Evolutionary conservation across 2,888 invertebrate genomes (phyloP).

Genomic region (Drosophila recens): DNA sequence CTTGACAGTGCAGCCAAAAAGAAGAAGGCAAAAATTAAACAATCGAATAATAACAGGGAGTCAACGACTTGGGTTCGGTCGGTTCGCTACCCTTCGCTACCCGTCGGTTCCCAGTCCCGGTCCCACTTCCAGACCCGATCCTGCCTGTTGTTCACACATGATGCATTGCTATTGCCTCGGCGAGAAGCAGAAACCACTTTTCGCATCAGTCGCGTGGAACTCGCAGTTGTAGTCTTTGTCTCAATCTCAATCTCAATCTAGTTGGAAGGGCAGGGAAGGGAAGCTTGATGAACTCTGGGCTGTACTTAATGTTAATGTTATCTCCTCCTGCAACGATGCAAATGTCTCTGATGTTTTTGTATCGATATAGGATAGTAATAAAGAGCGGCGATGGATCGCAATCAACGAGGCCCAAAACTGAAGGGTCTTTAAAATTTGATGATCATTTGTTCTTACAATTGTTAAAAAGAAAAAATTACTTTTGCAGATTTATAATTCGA

Average conservation of each 20-base stretch:
- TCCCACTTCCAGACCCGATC: background rate
- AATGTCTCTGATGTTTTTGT: too few relatives aligned
- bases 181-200: background rate
- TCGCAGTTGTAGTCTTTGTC: background rate
- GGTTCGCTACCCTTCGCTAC: background rate
- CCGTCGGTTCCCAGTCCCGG: background rate
- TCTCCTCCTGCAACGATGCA: too few relatives aligned
- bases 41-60: background rate
- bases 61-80: constrained; percentile 1
- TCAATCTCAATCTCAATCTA: background rate
- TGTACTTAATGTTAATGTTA: too few relatives aligned
- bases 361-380: too few relatives aligned
- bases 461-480: too few relatives aligned
- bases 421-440: too few relatives aligned
- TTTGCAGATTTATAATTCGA: too few relatives aligned
- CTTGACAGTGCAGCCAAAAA: background rate
- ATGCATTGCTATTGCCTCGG: background rate
- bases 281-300: background rate
- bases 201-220: constrained; percentile 2
- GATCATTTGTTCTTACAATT: too few relatives aligned
- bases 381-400: too few relatives aligned
- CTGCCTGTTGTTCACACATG: background rate
- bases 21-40: background rate
- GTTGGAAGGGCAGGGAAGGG: background rate
- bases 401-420: too few relatives aligned